Percentiles rank a stretch among this genome's conserved stretches.
These are phyloP conservation scores for Rambutsinella grinnellia DNA, from an alignment of 2,888 invertebrate species.

Conservation along the genomic window DNA sequence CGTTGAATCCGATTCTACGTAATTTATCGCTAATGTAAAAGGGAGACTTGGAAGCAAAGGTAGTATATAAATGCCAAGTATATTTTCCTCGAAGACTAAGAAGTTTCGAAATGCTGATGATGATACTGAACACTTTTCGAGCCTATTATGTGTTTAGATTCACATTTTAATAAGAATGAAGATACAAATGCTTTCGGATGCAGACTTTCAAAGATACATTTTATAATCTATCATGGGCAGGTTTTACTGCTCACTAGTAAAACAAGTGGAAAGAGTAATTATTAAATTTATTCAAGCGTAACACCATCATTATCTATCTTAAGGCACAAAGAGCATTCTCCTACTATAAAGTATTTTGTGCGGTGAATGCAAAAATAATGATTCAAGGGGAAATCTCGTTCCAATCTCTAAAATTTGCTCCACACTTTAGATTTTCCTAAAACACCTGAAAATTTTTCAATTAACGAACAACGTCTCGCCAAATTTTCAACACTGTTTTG, in stretches of 20 bases:
- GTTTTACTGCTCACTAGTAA: not conserved
- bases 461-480: too few species aligned
- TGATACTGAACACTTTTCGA: too few species aligned
- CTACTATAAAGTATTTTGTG: not conserved
- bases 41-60: conserved; percentile 12
- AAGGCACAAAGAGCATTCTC: not conserved
- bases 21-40: conserved; percentile 16
- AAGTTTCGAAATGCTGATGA: too few species aligned
- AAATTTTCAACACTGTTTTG: too few species aligned
- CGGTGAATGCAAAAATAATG: conserved; percentile 3
- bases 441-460: too few species aligned
- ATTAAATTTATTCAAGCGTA: conserved; percentile 19
- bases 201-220: too few species aligned
- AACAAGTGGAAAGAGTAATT: conserved; percentile 14
- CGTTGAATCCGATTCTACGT: conserved; percentile 33
- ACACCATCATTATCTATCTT: not conserved
- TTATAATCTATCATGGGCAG: not conserved
- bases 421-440: too few species aligned
- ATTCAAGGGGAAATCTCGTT: too few species aligned
- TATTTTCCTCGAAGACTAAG: not conserved
- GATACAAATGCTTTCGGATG: too few species aligned
- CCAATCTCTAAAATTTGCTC: too few species aligned
- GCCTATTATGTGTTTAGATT: too few species aligned
- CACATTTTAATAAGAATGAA: too few species aligned
- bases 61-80: not conserved